Evolutionary conservation across 2,113 vertebrate genomes (phyloP).

Genomic region (Callocephalon fimbriatum): DNA sequence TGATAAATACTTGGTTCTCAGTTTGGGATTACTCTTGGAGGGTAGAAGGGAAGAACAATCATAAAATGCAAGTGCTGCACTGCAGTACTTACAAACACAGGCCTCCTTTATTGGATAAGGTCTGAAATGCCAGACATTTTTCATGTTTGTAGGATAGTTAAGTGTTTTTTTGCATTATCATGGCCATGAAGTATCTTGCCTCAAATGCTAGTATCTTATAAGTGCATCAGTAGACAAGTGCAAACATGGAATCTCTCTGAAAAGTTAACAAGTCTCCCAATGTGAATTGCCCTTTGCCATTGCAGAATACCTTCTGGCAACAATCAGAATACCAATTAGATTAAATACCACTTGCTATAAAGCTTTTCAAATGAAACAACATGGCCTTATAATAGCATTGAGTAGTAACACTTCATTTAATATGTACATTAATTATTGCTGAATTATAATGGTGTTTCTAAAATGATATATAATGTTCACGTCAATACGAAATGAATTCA

Average conservation of each 20-base stretch:
- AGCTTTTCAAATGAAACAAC: constrained; percentile 33
- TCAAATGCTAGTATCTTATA: not conserved
- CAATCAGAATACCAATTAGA: not conserved
- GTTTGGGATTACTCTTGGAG: not conserved
- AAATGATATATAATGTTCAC: constrained; percentile 13
- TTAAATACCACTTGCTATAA: not conserved
- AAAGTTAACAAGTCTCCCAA: not conserved
- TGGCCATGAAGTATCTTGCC: not conserved
- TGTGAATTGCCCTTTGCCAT: not conserved
- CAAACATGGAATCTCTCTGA: not conserved
- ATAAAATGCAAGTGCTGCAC: not conserved
- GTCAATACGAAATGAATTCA: constrained; percentile 48
- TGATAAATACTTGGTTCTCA: not conserved
- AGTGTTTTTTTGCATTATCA: not conserved
- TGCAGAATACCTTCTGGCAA: not conserved
- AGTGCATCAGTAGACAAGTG: not conserved
- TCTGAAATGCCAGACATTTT: not conserved
- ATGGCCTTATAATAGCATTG: not conserved
- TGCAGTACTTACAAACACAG: not conserved
- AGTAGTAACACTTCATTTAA: constrained; percentile 49
- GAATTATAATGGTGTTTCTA: constrained; percentile 36
- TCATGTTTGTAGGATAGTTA: not conserved
- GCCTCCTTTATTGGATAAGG: not conserved
- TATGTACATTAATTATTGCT: constrained; percentile 47
- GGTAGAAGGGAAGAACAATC: not conserved